These are phyloP conservation scores for Mobula hypostoma DNA, from an alignment of 2,113 vertebrate genomes.

Conservation along the genomic window DNA sequence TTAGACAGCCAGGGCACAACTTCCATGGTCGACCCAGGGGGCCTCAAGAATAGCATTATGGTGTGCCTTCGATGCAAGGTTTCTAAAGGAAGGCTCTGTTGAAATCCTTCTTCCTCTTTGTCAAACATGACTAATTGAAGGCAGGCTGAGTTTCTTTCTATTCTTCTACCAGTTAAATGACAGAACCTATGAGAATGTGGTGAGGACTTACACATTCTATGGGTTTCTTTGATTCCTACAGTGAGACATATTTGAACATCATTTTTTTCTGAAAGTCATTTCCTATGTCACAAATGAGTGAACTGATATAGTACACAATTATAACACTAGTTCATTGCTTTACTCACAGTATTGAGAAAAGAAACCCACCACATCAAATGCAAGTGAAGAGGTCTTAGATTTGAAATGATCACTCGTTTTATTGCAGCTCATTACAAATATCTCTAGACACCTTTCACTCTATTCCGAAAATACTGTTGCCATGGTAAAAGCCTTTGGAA, in stretches of 20 bases:
- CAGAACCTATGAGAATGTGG: background rate
- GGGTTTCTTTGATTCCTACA: background rate
- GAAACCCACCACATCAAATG: background rate
- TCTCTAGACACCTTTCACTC: background rate
- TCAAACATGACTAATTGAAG: background rate
- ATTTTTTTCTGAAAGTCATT: background rate
- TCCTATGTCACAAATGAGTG: background rate
- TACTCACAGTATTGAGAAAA: background rate
- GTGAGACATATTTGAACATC: too few relatives aligned
- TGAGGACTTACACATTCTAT: background rate
- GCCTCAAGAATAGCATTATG: background rate
- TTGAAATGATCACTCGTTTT: conserved; percentile 18
- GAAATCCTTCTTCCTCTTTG: background rate
- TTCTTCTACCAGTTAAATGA: background rate
- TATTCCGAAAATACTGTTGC: background rate
- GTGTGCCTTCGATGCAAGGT: background rate
- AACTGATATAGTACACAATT: background rate
- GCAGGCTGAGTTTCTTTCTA: background rate
- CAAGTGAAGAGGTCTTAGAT: conserved; percentile 22
- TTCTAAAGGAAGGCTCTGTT: background rate
- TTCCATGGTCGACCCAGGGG: too few relatives aligned
- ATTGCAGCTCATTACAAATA: background rate
- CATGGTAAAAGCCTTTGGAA: conserved; percentile 18
- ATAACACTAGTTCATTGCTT: background rate
- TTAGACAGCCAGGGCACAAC: too few relatives aligned